A percentile compares a stretch with the other conserved stretches of the same genome.
Conservation (phyloP, 2,888 invertebrate species). For the Ernsta delagoae region DNA sequence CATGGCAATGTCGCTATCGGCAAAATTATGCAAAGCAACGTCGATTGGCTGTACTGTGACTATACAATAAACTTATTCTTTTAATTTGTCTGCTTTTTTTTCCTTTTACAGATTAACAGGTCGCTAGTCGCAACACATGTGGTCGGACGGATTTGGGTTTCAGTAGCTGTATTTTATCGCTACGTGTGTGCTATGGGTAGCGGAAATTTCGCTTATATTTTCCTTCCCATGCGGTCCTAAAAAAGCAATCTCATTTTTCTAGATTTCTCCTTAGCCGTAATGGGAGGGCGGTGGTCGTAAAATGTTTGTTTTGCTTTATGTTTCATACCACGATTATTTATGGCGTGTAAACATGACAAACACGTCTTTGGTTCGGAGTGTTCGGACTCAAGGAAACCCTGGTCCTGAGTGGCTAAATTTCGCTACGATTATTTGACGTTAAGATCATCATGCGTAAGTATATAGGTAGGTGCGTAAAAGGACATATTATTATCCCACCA, state of each 20-base stretch:
- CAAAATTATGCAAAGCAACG: no score
- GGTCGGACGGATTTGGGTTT: constrained; percentile 24
- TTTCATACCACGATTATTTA: constrained; percentile 21
- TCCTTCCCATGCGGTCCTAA: constrained; percentile 15
- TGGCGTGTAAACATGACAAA: constrained; percentile 17
- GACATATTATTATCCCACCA: no score
- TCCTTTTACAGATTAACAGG: constrained; percentile 55
- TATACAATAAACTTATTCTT: no score
- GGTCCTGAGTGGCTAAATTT: no score
- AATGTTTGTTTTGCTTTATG: constrained; percentile 20
- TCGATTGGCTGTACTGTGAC: no score
- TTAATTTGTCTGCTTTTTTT: no score
- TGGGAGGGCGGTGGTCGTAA: constrained; percentile 20
- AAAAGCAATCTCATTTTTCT: constrained; percentile 23
- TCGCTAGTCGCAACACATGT: constrained; percentile 61
- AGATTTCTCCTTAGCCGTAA: constrained; percentile 22
- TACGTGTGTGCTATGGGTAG: constrained; percentile 4
- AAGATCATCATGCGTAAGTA: no score
- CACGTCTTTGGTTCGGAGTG: no score
- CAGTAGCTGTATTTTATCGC: constrained; percentile 30
- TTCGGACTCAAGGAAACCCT: not conserved
- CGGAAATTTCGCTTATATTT: constrained; percentile 25
- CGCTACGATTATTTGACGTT: no score
- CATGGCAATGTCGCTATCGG: no score
- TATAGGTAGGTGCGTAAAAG: no score